Conservation (phyloP, 2,113 vertebrate genomes). For the Thunnus maccoyii region DNA sequence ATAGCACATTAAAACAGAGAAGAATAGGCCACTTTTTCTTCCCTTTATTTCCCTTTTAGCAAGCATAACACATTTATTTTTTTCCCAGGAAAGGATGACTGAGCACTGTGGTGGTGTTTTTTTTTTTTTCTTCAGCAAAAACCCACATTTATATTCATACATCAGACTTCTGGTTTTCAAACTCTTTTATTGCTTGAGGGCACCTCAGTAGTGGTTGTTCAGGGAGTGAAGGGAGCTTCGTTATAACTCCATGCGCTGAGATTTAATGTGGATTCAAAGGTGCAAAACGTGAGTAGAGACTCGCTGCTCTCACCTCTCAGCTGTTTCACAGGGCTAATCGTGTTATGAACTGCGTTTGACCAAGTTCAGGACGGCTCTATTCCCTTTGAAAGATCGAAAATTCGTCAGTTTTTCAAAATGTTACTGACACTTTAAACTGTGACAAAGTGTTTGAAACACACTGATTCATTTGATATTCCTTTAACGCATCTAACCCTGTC, state of each 20-base stretch:
- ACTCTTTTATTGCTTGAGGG: slow-evolving; percentile 20
- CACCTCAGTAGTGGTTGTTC: not conserved
- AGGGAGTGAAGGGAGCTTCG: not conserved
- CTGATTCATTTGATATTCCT: too few relatives aligned
- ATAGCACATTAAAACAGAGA: not conserved
- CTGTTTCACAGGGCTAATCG: slow-evolving; percentile 8
- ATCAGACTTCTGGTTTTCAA: slow-evolving; percentile 24
- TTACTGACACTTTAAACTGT: too few relatives aligned
- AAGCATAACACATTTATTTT: slow-evolving; percentile 11
- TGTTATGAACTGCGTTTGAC: slow-evolving; percentile 31
- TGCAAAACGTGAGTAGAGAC: not conserved
- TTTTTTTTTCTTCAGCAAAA: slow-evolving; percentile 21
- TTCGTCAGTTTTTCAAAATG: not conserved
- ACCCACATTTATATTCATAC: slow-evolving; percentile 36
- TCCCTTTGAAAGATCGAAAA: not conserved
- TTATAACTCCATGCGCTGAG: not conserved
- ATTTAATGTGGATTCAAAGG: not conserved
- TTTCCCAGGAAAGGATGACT: slow-evolving; percentile 6
- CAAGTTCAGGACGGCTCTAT: not conserved
- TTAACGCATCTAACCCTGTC: too few relatives aligned
- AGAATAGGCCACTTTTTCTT: slow-evolving; percentile 18
- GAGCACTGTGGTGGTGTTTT: not conserved
- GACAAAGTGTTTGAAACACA: too few relatives aligned
- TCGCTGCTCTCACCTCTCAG: not conserved
- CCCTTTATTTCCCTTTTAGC: slow-evolving; percentile 13